Conservation (phyloP, 2,113 vertebrate genomes). For the Columbina picui region DNA sequence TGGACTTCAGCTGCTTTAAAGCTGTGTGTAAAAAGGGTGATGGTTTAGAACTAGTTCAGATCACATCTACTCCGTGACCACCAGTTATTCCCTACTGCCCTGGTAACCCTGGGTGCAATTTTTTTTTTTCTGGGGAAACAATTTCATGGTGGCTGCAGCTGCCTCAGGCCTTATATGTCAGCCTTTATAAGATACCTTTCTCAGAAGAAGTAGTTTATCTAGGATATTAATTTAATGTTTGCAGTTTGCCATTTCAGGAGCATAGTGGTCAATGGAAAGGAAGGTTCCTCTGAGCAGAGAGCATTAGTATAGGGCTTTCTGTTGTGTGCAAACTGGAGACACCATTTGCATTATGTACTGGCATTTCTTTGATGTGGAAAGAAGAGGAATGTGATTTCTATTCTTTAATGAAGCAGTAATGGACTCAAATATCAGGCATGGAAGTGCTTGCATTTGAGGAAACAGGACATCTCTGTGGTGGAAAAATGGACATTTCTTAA, state of each 20-base stretch:
- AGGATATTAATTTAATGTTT: background rate
- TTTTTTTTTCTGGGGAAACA: background rate
- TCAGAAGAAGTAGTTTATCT: background rate
- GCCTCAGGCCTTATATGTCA: accelerated
- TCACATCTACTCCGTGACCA: background rate
- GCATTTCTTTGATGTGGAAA: background rate
- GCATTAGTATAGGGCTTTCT: background rate
- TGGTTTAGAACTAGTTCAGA: background rate
- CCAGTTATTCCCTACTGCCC: background rate
- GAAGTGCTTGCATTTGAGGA: background rate
- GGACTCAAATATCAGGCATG: background rate
- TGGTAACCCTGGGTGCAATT: background rate
- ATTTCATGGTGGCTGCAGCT: background rate
- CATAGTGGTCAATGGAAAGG: background rate
- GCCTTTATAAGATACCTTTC: background rate
- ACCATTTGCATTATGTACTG: background rate
- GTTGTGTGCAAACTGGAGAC: background rate
- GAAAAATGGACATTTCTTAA: background rate
- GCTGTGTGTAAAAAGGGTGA: background rate
- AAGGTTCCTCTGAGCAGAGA: background rate
- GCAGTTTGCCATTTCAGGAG: background rate
- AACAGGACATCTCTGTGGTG: background rate
- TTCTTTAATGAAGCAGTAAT: background rate
- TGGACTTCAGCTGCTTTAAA: background rate
- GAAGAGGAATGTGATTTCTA: background rate